Evolutionary conservation across 1,140 invertebrate genomes (phyloP).

Genomic region (Papilio helenus): DNA sequence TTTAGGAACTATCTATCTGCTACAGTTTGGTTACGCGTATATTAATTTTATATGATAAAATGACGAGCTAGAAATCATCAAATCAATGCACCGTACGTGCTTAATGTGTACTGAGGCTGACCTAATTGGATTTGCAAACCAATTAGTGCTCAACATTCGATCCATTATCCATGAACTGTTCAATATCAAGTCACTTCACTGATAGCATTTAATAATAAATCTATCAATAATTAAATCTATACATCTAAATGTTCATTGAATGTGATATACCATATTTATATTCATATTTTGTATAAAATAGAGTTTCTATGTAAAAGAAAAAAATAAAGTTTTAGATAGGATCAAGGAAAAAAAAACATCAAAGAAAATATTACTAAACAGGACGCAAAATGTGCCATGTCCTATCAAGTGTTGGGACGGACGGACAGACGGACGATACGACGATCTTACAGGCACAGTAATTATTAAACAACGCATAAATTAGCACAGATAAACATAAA

Average conservation of each 20-base stretch:
- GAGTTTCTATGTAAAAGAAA: too few species aligned
- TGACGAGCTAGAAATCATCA: slow-evolving; percentile 27
- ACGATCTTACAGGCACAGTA: too few species aligned
- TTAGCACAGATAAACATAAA: too few species aligned
- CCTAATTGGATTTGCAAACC: slow-evolving; percentile 78
- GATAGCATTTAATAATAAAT: slow-evolving; percentile 31
- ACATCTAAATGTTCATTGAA: neutral
- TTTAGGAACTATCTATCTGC: neutral
- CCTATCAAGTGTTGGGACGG: too few species aligned
- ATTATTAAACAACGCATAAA: too few species aligned
- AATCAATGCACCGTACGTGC: slow-evolving; percentile 71
- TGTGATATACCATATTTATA: neutral
- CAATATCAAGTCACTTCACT: slow-evolving; percentile 28
- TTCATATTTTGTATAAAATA: too few species aligned
- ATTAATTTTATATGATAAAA: neutral
- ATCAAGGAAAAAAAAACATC: too few species aligned
- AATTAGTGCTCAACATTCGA: slow-evolving; percentile 74
- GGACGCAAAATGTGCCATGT: too few species aligned
- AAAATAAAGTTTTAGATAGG: too few species aligned
- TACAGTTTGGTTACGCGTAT: neutral
- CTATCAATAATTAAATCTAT: neutral
- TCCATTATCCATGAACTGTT: slow-evolving; percentile 65
- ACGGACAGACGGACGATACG: too few species aligned
- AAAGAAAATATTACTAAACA: too few species aligned
- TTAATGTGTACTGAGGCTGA: slow-evolving; percentile 68